Base-by-base conservation (phyloP, 2,113 vertebrate species). In the Cryptomyrus ogoouensis region DNA sequence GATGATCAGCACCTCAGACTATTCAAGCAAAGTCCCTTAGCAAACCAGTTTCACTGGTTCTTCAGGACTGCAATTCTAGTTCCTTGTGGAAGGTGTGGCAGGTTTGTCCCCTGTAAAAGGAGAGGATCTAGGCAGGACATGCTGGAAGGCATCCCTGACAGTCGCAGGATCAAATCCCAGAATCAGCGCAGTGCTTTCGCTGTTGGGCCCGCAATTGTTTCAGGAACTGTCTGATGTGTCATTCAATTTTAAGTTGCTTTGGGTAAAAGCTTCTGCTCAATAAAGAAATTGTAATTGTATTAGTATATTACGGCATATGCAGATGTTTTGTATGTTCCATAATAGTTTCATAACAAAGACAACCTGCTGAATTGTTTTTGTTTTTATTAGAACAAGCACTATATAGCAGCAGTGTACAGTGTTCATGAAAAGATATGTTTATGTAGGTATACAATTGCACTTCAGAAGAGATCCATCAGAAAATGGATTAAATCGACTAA, bases 331-430 rank as follows among this genome's bases (percentile, higher is more conserved):
- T 21, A 13, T 17, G 21, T 83, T 46, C 17, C 31, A 21, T 24
- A 46, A n/a, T 66, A 50, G 84, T n/a, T 49, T 24, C 46, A 24
- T 49, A 80, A 83, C 13, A 17, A 90, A 87, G 3, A 87, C 42
- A 31, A 47, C 7, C 27, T 35, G 53, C 50, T n/a, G 27, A 47
- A 35, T 27, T 56, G 89, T 95, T 94, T 93, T 91, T 91, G 80
- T 88, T 95, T 98, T 97, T 98, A 97, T 97, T 97, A 95, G 96
- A 97, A 97, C 96, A 97, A 97, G 97, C 97, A 96, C 95, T 96
- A 96, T 93, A 94, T 96, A 98, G 97, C 97, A 97, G 97, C 97
- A 96, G 95, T 95, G 95, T 95, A 96, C 95, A 94, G 96, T 97
- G 96, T 96, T 94, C 92, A 96, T 97, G 97, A 93, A 95, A 94